Evolutionary conservation across 2,113 vertebrate genomes (phyloP), one percentile per base, ranked within the genome.

Genomic region (Macquaria ambigua): DNA sequence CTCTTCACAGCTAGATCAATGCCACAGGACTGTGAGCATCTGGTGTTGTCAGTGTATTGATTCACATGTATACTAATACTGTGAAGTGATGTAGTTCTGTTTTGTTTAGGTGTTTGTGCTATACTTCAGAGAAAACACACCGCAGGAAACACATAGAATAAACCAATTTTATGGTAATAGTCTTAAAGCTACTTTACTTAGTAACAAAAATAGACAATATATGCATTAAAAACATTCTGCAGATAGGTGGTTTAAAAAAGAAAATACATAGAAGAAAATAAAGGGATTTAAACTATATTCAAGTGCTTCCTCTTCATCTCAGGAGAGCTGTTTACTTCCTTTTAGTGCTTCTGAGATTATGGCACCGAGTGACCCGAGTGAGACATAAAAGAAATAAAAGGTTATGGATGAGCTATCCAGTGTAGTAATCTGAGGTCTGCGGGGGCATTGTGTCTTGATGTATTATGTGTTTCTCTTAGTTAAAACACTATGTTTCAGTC

Each of bases 351-450:
- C 71, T 68, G 67, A 87, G 81, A 89, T 85, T 72, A 87, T 84
- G 68, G 77, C 63, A 58, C 39, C 0, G 20, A 82, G 58, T 74
- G 77, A 92, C 87, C 82, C 69, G 68, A 62, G 28, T 82, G 61
- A 83, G 78, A 85, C 69, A 83, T 84, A 72, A 89, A 77, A 81
- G 41, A 89, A 89, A 89, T 81, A 75, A 87, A 89, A 88, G 39
- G 50, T 86, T 78, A 86, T 77, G 73, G 82, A 74, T 79, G 78
- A 90, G 82, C 82, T 77, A 82, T 73, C 67, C 41, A 48, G 34
- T 70, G 70, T 56, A 88, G 77, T 87, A 82, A 89, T 87, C 80
- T 84, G 74, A 71, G 34, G 86, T 75, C 83, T 87, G 77, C 69
- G 74, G 85, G 37, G 75, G 70, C 50, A 74, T 77, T 80, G 80